These are phyloP conservation scores for Chamaea fasciata DNA, from an alignment of 2,113 vertebrate species.

Conservation along the genomic window DNA sequence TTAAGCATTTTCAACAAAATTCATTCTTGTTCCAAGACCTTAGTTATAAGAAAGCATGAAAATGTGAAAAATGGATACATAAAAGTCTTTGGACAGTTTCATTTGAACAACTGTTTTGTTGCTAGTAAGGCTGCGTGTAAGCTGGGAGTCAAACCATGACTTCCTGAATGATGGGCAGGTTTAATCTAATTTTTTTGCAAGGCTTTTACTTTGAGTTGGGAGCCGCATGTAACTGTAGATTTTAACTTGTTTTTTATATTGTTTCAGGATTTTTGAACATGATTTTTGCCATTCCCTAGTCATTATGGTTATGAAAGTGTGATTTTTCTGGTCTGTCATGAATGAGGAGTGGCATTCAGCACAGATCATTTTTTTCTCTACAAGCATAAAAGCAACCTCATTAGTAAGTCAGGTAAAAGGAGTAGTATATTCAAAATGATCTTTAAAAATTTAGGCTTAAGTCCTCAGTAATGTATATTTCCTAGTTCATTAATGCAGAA, in stretches of 20 bases:
- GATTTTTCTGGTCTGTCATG: constrained; percentile 47
- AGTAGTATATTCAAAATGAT: constrained; percentile 76
- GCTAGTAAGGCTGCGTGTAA: background rate
- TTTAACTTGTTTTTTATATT: background rate
- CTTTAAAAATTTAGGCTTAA: constrained; percentile 83
- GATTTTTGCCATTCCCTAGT: background rate
- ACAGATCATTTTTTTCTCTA: constrained; percentile 47
- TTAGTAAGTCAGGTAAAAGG: constrained; percentile 74
- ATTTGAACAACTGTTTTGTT: background rate
- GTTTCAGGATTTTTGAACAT: background rate
- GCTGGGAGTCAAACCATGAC: background rate
- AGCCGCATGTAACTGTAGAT: background rate
- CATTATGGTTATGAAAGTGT: background rate
- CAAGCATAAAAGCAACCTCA: constrained; percentile 71
- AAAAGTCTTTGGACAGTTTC: background rate
- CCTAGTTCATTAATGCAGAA: constrained; percentile 83
- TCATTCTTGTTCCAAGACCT: background rate
- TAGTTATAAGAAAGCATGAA: background rate
- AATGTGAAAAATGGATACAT: background rate
- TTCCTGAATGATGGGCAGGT: background rate
- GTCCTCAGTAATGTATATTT: constrained; percentile 78
- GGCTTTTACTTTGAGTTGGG: background rate
- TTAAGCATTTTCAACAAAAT: background rate
- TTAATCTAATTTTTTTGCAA: background rate
- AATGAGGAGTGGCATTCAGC: constrained; percentile 43